These are phyloP conservation scores for Drosophila vallismaia DNA, from an alignment of 2,888 invertebrate species.

Conservation along the genomic window DNA sequence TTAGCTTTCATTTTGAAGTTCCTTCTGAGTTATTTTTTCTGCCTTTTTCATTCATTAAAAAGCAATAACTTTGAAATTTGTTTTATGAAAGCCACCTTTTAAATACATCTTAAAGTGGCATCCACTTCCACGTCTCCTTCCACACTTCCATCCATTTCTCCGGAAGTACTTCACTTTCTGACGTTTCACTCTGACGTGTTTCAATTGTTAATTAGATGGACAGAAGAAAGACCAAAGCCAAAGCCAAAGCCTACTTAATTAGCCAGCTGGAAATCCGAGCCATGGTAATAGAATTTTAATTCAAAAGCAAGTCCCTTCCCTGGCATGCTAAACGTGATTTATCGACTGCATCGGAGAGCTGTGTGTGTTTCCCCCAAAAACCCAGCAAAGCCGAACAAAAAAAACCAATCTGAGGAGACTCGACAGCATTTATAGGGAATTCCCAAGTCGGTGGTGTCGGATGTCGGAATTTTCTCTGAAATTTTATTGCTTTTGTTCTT, in stretches of 20 bases:
- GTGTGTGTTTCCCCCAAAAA: conserved; percentile 4
- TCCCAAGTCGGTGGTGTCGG: not conserved
- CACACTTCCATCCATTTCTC: not conserved
- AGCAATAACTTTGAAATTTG: not conserved
- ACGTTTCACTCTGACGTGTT: not conserved
- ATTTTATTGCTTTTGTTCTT: not conserved
- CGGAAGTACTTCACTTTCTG: conserved; percentile 2
- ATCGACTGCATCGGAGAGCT: conserved; percentile 34
- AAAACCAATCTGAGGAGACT: conserved; percentile 12
- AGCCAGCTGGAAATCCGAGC: conserved; percentile 11
- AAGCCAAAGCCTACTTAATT: conserved; percentile 14
- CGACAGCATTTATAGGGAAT: not conserved
- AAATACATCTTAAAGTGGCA: no score
- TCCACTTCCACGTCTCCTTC: no score
- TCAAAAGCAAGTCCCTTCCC: conserved; percentile 3
- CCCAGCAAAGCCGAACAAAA: not conserved
- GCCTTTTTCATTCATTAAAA: no score
- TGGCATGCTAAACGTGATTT: conserved; percentile 25
- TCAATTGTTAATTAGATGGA: conserved; percentile 14
- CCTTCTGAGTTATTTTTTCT: no score
- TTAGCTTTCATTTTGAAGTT: no score
- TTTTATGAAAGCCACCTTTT: not conserved
- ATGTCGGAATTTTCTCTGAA: not conserved
- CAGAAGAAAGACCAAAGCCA: not conserved
- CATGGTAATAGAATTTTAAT: conserved; percentile 17